Evolutionary conservation across 2,888 invertebrate genomes (phyloP), one percentile per base, ranked within the genome.

Genomic region (Venusia cambrica): DNA sequence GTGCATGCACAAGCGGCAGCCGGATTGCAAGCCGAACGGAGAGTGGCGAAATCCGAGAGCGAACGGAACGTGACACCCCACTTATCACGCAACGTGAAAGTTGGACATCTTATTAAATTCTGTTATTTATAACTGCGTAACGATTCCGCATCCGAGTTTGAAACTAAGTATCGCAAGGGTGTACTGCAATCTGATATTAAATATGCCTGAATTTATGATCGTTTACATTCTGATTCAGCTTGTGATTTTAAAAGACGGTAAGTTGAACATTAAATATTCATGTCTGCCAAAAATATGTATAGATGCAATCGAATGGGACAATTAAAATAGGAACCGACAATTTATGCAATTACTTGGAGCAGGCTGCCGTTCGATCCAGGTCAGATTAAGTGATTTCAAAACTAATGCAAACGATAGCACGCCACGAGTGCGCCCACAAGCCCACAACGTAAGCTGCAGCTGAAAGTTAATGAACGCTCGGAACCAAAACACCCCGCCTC

Each of bases 361-460:
- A 71, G 64, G 63, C 70, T 70, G 63, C 59, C 75, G 70, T 75
- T 77, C 76, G 68, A 83, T 80, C 72, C 74, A 71, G 81, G 80
- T 81, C 83, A 79, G 76, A 80, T 77, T 76, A 78, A 84, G 79
- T 81, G 80, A 78, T 81, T 81, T 81, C 73, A 70, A 77, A 80
- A 81, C 75, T 79, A 83, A 81, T 75, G 75, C 75, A 75, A 76
- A 73, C 79, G 73, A 74, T 68, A 72, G 69, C 68, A 73, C 60
- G 67, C 70, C 64, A 67, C 62, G 70, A 73, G 64, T 64, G 63
- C 60, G 58, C 31, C 58, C 58, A 58, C 56, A 61, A 51, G 58
- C 31, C 58, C 58, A 58, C 56, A 61, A 51, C 60, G 53, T 54
- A 56, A 35, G 40, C 48, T 42, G 59, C 65, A 62, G 71, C 66